Evolutionary conservation across 1,140 invertebrate species (phyloP), one percentile per base, ranked within the genome.

Genomic region (Oreohelix idahoensis): DNA sequence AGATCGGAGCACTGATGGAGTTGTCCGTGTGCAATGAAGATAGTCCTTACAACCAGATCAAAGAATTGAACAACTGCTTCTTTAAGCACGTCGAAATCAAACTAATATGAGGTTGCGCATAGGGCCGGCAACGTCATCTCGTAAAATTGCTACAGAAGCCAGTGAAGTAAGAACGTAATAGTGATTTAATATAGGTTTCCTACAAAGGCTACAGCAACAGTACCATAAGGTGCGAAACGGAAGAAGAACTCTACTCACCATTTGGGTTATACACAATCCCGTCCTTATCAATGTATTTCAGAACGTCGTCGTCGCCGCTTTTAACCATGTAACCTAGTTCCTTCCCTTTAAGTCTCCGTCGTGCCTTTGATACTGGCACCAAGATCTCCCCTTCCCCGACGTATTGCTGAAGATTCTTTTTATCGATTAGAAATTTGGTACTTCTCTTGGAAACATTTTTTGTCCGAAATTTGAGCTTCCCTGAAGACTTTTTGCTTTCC

Each of bases 281-380:
- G 35, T 81, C 79, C 69, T 81, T 81, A 69, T 81, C 79, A 20
- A 81, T 81, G 69, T 81, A 81, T 2, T 69, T n/a, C 26, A 81
- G 39, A 2, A 81, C 69, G 2, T 10, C 69, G 2, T 10, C 51
- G 26, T 81, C 66, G 4, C 69, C 79, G 1, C 69, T 26, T 29
- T 81, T 81, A 0, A 81, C 79, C 79, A 81, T 81, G 36, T 81
- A 81, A 13, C 79, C 79, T n/a, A 81, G 79, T 1, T 81, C 79
- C 26, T 36, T 38, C 29, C 79, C 69, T 32, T 81, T 81, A 13
- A 81, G 66, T 38, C 79, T 71, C n/a, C 79, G 79, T n/a, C 79
- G 17, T n/a, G 79, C 79, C 13, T 69, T 4, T n/a, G 79, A 69
- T 11, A 81, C 79, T 36, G 79, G 69, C 66, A 81, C 66, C 15